A percentile compares a stretch with the other conserved stretches of the same genome.
Evolutionary conservation across 2,113 vertebrate species (phyloP).

Genomic region (Lampris megalopsis): DNA sequence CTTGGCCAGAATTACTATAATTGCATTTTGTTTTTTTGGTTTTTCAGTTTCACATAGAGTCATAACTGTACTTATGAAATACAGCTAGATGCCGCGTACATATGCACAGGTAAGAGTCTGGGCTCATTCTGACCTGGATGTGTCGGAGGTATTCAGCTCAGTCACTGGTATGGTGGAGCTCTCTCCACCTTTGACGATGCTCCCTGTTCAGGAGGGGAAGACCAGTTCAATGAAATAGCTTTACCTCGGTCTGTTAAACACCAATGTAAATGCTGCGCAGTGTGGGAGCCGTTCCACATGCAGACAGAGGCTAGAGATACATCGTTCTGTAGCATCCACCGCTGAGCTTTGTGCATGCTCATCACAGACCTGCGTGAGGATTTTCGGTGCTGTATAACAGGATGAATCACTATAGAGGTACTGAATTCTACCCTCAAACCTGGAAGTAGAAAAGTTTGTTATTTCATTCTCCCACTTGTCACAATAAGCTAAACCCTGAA

Average conservation of each 20-base stretch:
- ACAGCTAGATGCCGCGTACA: constrained; percentile 24
- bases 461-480: neutral
- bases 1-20: neutral
- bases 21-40: neutral
- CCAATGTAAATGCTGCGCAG: constrained; percentile 34
- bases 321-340: neutral
- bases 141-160: constrained; percentile 42
- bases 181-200: constrained; percentile 37
- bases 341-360: constrained; percentile 11
- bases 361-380: neutral
- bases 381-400: neutral
- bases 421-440: neutral
- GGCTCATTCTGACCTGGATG: constrained; percentile 34
- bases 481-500: neutral
- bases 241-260: constrained; percentile 64
- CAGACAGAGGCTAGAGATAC: neutral
- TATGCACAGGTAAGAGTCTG: constrained; percentile 17
- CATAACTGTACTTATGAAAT: constrained; percentile 31
- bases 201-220: constrained; percentile 52
- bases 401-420: neutral
- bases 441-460: neutral
- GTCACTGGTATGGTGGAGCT: constrained; percentile 29
- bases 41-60: neutral
- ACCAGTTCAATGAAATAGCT: constrained; percentile 67
- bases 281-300: constrained; percentile 42